Evolutionary conservation across 64 coral and sea anemone genomes (phyloP).

Genomic region (Astreopora myriophthalma): DNA sequence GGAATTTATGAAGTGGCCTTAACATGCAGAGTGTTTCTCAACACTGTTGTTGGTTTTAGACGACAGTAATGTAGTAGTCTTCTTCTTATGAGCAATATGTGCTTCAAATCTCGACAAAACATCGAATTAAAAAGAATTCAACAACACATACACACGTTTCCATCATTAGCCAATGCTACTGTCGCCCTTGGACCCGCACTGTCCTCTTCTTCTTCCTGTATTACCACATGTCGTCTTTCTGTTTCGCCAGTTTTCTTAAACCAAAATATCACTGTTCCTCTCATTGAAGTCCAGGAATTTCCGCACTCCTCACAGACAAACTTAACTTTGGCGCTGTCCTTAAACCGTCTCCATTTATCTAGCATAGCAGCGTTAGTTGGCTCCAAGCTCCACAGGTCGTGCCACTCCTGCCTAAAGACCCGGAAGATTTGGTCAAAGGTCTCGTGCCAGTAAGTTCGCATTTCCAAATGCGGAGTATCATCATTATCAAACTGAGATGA

Average conservation of each 20-base stretch:
- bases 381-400: slow-evolving; percentile 16
- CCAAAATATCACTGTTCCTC: slow-evolving; percentile 32
- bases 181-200: neutral
- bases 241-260: neutral
- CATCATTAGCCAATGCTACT: too few species aligned
- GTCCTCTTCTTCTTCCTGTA: neutral
- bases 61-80: too few species aligned
- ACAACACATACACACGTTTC: neutral
- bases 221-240: neutral
- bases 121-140: neutral
- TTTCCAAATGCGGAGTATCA: neutral
- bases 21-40: too few species aligned
- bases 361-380: neutral
- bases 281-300: slow-evolving; percentile 44
- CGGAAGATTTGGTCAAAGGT: neutral
- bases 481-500: neutral
- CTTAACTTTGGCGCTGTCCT: slow-evolving; percentile 32
- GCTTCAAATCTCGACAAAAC: too few species aligned
- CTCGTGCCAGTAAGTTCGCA: neutral
- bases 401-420: neutral
- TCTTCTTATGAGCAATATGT: too few species aligned
- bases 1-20: too few species aligned
- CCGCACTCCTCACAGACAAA: neutral
- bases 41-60: too few species aligned
- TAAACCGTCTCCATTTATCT: neutral